These are phyloP conservation scores for Xenus cinereus DNA, from an alignment of 2,113 vertebrate species.

Conservation along the genomic window DNA sequence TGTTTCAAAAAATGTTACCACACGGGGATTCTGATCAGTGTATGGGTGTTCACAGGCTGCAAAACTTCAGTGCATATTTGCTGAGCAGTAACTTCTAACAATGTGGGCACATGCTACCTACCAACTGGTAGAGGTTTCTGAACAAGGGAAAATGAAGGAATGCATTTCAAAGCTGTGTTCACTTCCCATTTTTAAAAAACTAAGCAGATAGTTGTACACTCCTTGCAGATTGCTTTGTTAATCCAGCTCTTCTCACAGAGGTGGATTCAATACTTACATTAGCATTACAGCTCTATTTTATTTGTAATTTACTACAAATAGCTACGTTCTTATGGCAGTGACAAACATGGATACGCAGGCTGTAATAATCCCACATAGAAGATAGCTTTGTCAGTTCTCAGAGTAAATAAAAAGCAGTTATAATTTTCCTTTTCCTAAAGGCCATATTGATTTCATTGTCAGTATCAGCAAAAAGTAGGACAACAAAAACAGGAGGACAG, in stretches of 20 bases:
- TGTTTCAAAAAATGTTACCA: background rate
- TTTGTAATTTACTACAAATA: conserved; percentile 12
- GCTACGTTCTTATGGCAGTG: background rate
- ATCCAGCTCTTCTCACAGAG: background rate
- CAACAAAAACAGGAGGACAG: background rate
- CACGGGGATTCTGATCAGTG: background rate
- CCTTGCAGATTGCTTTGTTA: background rate
- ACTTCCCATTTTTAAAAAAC: background rate
- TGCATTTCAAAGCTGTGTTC: conserved; percentile 14
- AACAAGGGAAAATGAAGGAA: background rate
- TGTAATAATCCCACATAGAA: background rate
- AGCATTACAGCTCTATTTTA: background rate
- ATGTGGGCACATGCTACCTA: background rate
- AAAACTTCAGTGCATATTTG: background rate
- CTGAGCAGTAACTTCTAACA: background rate
- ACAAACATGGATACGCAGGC: background rate
- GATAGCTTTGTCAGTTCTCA: background rate
- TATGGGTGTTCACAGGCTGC: background rate
- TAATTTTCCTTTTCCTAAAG: background rate
- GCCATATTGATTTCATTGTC: background rate
- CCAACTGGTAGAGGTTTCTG: background rate
- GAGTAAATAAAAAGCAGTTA: background rate
- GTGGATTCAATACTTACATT: conserved; percentile 5
- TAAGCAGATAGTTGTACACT: background rate
- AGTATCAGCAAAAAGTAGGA: background rate